A percentile compares a stretch with the other conserved stretches of the same genome.
These are phyloP conservation scores for Rhingia campestris DNA, from an alignment of 2,888 invertebrate genomes.

Conservation along the genomic window DNA sequence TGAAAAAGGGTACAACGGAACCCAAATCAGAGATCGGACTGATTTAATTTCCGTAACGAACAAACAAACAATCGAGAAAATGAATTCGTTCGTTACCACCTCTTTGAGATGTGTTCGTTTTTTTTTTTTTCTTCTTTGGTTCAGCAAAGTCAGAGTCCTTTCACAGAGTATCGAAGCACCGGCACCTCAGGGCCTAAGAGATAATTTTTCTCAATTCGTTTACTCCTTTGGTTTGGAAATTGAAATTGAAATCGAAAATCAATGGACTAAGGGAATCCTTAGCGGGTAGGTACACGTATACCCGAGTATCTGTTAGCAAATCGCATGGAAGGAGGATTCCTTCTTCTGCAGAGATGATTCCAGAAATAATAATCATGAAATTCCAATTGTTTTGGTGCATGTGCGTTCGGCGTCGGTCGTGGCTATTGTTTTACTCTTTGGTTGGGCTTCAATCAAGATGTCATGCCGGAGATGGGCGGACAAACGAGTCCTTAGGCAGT, in stretches of 20 bases:
- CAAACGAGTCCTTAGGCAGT: slow-evolving; percentile 25
- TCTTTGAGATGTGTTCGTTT: slow-evolving; percentile 30
- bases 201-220: slow-evolving; percentile 46
- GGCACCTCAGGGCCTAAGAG: slow-evolving; percentile 56
- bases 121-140: background rate
- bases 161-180: slow-evolving; percentile 5
- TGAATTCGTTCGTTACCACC: slow-evolving; percentile 68
- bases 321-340: slow-evolving; percentile 30
- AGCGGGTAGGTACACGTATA: background rate
- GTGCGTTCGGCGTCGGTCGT: slow-evolving; percentile 42
- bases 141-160: slow-evolving; percentile 15
- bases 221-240: slow-evolving; percentile 28
- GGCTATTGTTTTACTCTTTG: slow-evolving; percentile 31
- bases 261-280: slow-evolving; percentile 48
- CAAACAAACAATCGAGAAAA: slow-evolving; percentile 66
- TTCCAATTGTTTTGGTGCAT: slow-evolving; percentile 64
- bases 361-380: slow-evolving; percentile 61
- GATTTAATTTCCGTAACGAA: slow-evolving; percentile 70
- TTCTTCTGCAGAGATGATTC: slow-evolving; percentile 22
- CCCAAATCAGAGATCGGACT: slow-evolving; percentile 49
- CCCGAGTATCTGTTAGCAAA: slow-evolving; percentile 41
- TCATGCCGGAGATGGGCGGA: background rate
- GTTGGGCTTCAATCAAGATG: slow-evolving; percentile 56
- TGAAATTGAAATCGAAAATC: slow-evolving; percentile 66
- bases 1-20: slow-evolving; percentile 20